Percentiles rank a stretch among this genome's conserved stretches.
phyloP scores from a whole-genome alignment of 2,113 vertebrate genomes.

The Eclectus roratus region DNA sequence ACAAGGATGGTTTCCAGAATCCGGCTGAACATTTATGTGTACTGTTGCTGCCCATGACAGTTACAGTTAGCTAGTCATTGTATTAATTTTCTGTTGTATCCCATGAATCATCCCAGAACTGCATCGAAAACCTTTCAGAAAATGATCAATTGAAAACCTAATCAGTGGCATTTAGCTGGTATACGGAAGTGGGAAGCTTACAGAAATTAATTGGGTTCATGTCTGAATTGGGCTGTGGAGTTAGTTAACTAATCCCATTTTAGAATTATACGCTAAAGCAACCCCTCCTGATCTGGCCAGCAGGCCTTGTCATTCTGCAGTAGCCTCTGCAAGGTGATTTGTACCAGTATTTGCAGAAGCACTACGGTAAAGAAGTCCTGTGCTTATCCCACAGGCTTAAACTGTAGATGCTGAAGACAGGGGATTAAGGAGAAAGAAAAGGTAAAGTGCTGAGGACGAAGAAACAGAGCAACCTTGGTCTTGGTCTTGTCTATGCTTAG shows the following conservation, averaged over 20 bases:
- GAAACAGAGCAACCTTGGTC: conserved; percentile 24
- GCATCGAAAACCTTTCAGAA: neutral
- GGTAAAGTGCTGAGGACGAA: conserved; percentile 46
- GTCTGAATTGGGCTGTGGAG: neutral
- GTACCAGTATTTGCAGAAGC: conserved; percentile 1
- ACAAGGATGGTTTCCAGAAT: neutral
- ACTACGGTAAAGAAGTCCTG: neutral
- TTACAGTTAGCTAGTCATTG: neutral
- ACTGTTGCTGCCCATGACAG: neutral
- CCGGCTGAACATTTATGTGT: neutral
- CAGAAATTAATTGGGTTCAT: neutral
- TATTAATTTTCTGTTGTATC: neutral
- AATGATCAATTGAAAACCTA: neutral
- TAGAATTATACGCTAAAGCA: neutral
- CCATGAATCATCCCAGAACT: neutral
- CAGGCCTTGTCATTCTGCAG: neutral
- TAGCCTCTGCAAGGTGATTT: conserved; percentile 48
- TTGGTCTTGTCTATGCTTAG: conserved; percentile 18
- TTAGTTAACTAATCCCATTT: conserved; percentile 51
- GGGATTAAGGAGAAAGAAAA: conserved; percentile 37
- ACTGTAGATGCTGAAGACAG: conserved; percentile 7
- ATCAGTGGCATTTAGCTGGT: neutral
- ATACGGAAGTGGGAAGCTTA: neutral
- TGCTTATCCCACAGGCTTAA: conserved; percentile 10
- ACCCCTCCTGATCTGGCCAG: neutral